Percentiles rank a stretch among this genome's conserved stretches.
phyloP scores from a whole-genome alignment of 1,140 invertebrate species.

The Drosophila erecta region DNA sequence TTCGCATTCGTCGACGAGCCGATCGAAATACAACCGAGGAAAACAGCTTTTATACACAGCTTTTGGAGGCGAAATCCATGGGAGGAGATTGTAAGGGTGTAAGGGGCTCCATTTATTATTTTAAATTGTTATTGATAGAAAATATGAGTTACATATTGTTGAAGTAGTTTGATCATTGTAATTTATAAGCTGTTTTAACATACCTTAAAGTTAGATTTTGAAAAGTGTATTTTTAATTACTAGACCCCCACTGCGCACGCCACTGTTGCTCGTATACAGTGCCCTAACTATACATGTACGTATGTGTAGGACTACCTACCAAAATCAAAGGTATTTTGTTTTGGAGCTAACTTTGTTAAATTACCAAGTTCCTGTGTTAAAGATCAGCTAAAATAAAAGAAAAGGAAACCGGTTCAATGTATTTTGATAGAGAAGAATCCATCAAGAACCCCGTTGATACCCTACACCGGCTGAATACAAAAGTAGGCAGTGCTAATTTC shows the following conservation, averaged over 20 bases:
- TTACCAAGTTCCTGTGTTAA: conserved; percentile 1
- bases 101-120: not conserved
- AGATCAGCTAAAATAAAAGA: conserved; percentile 15
- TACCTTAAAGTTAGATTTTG: not conserved
- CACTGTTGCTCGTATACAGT: not conserved
- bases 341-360: conserved; percentile 9
- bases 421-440: conserved; percentile 32
- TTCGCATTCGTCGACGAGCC: conserved; percentile 20
- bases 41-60: conserved; percentile 42
- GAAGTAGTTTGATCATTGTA: not conserved
- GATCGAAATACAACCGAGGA: conserved; percentile 1
- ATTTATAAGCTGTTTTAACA: not conserved
- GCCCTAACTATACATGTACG: not conserved
- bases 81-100: not conserved
- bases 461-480: conserved; percentile 4
- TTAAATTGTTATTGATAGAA: no score
- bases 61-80: not conserved
- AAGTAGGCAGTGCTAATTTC: conserved; percentile 49
- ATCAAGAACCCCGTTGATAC: conserved; percentile 6
- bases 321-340: not conserved
- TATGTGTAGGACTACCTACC: not conserved
- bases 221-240: not conserved
- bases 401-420: conserved; percentile 51
- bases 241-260: not conserved
- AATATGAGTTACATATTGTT: not conserved